Conservation (phyloP, 2,888 invertebrate genomes). For the Pollenia amentaria region DNA sequence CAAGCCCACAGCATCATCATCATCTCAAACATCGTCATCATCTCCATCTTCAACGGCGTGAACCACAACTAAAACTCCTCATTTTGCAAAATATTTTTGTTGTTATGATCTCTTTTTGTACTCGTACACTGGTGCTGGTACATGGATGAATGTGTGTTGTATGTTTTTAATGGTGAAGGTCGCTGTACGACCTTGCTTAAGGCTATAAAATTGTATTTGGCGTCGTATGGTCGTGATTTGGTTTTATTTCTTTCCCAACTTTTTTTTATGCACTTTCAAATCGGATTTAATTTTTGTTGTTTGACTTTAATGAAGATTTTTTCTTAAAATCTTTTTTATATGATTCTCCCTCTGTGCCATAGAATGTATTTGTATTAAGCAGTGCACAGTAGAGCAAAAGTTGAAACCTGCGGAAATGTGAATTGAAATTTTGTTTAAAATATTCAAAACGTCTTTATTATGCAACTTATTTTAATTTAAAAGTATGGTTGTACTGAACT, state of each 20-base stretch:
- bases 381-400: not conserved
- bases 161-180: slow-evolving; percentile 78
- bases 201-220: slow-evolving; percentile 81
- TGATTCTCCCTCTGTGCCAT: slow-evolving; percentile 20
- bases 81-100: slow-evolving; percentile 47
- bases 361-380: slow-evolving; percentile 16
- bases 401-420: not conserved
- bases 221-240: slow-evolving; percentile 75
- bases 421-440: not conserved
- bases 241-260: slow-evolving; percentile 62
- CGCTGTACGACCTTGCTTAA: slow-evolving; percentile 82
- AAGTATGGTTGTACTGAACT: too few species aligned
- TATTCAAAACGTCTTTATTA: too few species aligned
- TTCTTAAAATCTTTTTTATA: slow-evolving; percentile 18
- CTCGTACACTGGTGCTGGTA: not conserved
- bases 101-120: slow-evolving; percentile 56
- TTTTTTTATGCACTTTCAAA: slow-evolving; percentile 68
- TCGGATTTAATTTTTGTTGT: slow-evolving; percentile 49
- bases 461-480: too few species aligned
- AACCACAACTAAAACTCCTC: slow-evolving; percentile 44
- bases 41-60: not conserved
- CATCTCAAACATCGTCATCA: slow-evolving; percentile 24
- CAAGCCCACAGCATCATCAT: not conserved
- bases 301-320: slow-evolving; percentile 42
- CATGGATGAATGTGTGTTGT: slow-evolving; percentile 48